A percentile compares a stretch with the other conserved stretches of the same genome.
Evolutionary conservation across 2,797 vertebrate genomes (phyloP).

Genomic region (Champsocephalus gunnari): DNA sequence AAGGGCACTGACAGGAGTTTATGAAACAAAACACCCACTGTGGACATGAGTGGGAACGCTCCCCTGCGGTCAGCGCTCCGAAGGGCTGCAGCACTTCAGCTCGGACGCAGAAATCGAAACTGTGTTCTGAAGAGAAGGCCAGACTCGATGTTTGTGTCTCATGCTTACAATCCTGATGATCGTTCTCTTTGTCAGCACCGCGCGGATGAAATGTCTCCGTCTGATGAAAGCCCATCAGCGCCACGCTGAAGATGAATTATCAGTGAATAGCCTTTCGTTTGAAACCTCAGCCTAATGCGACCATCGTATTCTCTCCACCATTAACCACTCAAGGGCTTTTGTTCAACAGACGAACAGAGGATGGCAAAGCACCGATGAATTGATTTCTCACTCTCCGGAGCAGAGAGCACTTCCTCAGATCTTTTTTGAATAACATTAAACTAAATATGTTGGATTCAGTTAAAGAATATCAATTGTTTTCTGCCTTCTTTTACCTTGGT

Average conservation of each 20-base stretch:
- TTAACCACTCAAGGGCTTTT: background rate
- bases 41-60: background rate
- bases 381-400: constrained; percentile 7
- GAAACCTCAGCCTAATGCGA: background rate
- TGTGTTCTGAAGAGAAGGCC: background rate
- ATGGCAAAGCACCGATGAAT: background rate
- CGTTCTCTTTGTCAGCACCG: background rate
- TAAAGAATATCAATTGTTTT: background rate
- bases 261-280: background rate
- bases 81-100: background rate
- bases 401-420: background rate
- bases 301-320: constrained; percentile 4
- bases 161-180: background rate
- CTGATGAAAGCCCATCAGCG: background rate
- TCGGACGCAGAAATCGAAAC: background rate
- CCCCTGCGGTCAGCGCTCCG: constrained; percentile 5
- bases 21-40: constrained; percentile 48
- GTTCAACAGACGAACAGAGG: background rate
- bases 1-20: constrained; percentile 8
- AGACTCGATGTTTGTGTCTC: background rate
- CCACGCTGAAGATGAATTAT: constrained; percentile 2
- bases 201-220: constrained; percentile 12
- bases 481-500: background rate
- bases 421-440: too few species aligned
- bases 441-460: background rate